Conservation (phyloP, 2,113 vertebrate genomes). For the Trogon melanurus region DNA sequence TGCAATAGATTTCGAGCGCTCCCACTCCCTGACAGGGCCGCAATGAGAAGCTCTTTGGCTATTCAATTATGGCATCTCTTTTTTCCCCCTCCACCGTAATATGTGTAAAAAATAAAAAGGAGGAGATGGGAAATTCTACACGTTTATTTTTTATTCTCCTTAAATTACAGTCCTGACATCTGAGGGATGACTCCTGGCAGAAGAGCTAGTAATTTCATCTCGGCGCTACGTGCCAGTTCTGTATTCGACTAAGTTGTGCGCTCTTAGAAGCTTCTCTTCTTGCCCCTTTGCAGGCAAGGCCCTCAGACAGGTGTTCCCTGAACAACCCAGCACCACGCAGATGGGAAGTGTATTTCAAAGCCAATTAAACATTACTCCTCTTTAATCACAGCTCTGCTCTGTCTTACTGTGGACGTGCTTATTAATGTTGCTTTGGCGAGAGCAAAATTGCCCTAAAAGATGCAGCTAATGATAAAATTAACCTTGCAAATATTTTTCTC, state of each 20-base stretch:
- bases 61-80: neutral
- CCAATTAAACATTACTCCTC: neutral
- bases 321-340: neutral
- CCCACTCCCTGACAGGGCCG: neutral
- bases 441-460: constrained; percentile 1
- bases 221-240: neutral
- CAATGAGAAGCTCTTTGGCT: neutral
- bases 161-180: constrained; percentile 10
- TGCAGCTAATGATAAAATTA: constrained; percentile 1
- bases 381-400: neutral
- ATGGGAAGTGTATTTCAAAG: neutral
- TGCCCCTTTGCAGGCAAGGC: neutral
- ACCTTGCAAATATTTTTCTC: neutral
- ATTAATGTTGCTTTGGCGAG: neutral
- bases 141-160: neutral
- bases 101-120: neutral
- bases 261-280: neutral
- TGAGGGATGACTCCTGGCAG: neutral
- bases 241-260: neutral
- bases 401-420: neutral
- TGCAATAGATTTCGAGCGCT: neutral
- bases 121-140: neutral
- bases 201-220: neutral
- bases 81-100: neutral
- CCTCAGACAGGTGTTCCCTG: neutral